Base-by-base conservation (phyloP, 2,113 vertebrate species). In the Eptatretus burgeri region DNA sequence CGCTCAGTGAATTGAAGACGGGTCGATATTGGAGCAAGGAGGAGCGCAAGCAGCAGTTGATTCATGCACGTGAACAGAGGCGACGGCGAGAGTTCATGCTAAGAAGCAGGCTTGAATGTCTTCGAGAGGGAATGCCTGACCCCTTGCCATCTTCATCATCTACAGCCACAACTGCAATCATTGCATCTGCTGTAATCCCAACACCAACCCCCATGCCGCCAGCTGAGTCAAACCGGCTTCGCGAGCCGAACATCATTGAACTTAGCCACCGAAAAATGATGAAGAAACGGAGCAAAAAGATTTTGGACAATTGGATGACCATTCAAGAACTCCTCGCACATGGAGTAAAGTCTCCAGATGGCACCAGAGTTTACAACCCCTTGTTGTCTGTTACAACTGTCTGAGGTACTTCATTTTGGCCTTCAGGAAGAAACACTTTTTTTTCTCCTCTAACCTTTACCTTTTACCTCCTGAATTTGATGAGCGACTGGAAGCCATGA, bases 221-320 rank as follows among this genome's bases (percentile, higher is more conserved):
- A 0, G 84, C 84, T 71, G 87, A 87, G 16, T 75, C 75, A 0
- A 87, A 93, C 70, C 79, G 81, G 51, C 78, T 79, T 71, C 83
- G 82, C 66, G 88, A 95, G 71, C 75, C 85, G 67, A 93, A 74
- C 74, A 93, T 96, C 66, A 79, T 96, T 20, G 84, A 96, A 78
- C 82, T 96, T 62, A 94, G 89, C 72, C 89, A 94, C 75, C 85
- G 81, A 74, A 96, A 94, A 79, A 96, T 93, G 86, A 83, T 93
- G 84, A 93, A 86, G 71, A 93, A 87, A 69, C 79, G 89, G 60
- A 96, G 94, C 77, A 93, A 85, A 77, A 96, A 93, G 75, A 94
- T 96, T 67, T 77, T 96, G 71, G 89, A 96, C 75, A 96, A 88
- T 77, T 96, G 89, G 89, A 96, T 96, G 87, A 96, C 89, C 67